These are phyloP conservation scores for Pelvicachromis taeniatus DNA, from an alignment of 2,113 vertebrate genomes.

Conservation along the genomic window DNA sequence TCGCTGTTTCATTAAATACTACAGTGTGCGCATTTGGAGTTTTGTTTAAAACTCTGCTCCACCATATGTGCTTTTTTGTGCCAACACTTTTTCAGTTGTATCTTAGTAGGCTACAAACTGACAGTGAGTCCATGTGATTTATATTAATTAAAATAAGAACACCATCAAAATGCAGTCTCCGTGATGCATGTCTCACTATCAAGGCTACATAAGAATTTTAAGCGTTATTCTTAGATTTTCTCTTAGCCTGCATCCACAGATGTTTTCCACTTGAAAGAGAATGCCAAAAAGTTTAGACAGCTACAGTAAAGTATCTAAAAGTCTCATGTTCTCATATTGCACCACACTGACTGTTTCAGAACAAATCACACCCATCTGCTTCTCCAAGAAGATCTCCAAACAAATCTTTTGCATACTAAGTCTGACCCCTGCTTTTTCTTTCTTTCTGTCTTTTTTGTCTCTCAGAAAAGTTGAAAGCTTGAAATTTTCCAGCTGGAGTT, in stretches of 20 bases:
- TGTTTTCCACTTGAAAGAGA: slow-evolving; percentile 12
- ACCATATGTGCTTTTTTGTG: not conserved
- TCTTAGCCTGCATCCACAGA: not conserved
- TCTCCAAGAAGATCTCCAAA: not conserved
- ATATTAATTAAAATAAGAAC: not conserved
- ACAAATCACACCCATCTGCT: slow-evolving; percentile 3
- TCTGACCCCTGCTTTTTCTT: slow-evolving; percentile 1
- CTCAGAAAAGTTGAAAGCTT: not conserved
- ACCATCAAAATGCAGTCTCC: not conserved
- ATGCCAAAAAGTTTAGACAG: not conserved
- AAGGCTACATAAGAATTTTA: not conserved
- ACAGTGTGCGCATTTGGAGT: not conserved
- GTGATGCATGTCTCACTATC: not conserved
- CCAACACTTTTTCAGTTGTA: not conserved
- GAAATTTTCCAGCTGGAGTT: slow-evolving; percentile 39
- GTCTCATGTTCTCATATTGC: not conserved
- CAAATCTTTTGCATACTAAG: not conserved
- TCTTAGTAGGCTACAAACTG: not conserved
- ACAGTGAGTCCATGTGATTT: not conserved
- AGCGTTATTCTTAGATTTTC: not conserved
- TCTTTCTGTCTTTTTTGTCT: not conserved
- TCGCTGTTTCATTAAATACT: slow-evolving; percentile 19
- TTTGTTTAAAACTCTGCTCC: not conserved
- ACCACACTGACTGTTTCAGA: not conserved
- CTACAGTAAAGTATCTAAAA: not conserved